Evolutionary conservation across 2,888 invertebrate species (phyloP), one percentile per base, ranked within the genome.

Genomic region (Heliconius erato): DNA sequence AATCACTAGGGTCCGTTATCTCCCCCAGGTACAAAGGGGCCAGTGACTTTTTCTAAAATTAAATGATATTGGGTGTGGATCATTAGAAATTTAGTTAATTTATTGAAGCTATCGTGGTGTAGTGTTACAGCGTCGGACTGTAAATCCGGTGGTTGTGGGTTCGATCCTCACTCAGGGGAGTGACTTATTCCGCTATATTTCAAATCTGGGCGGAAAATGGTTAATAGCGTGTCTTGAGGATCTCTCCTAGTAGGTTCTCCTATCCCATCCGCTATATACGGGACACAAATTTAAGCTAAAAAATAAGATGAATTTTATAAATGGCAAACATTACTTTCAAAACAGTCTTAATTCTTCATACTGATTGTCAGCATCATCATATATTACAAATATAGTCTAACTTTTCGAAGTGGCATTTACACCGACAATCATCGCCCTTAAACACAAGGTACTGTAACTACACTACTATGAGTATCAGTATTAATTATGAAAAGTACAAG

Each of bases 1-100:
- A 92, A 92, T 92, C 90, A 91, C 86, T 72, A 85, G 87, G 89
- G 89, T 89, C 89, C 89, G 90, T 89, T 89, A 90, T 90, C 76
- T 76, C 76, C 76, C 76, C 40, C 89, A 88, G 88, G 86, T 88
- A 88, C 88, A 90, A 92, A 92, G 91, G 89, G 90, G 90, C 89
- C 85, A 90, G 90, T 89, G 90, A 89, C 89, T 89, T 92, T 78
- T 28, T 63, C n/a, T 44, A 19, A 67, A 28, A 65, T 78, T 63
- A 78, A 78, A 78, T 78, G 28, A 19, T 59, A 77, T 68, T 65
- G n/a, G 23, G 40, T 26, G 65, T 76, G 32, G 1, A n/a, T 35
- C n/a, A 40, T 40, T 63, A n/a, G 76, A 72, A 19, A 26, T 44
- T 2, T 6, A 16, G 1, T 32, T 67, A 7, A 28, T 16, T 67